Percentiles rank a stretch among this genome's conserved stretches.
Evolutionary conservation across 1,140 invertebrate genomes (phyloP).

Genomic region (Alviniconcha marisindica): DNA sequence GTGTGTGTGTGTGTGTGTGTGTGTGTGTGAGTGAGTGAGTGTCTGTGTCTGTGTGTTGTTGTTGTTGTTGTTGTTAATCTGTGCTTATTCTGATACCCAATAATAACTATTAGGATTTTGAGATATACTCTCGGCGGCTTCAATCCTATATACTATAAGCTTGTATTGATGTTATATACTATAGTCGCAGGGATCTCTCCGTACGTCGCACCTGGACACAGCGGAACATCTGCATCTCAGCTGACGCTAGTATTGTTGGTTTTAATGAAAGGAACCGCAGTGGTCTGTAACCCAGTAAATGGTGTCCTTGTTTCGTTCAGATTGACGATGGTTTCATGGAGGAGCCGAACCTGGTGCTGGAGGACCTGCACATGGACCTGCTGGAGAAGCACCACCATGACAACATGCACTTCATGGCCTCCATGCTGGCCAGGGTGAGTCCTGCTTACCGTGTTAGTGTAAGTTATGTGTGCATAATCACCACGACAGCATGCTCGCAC

Average conservation of each 20-base stretch:
- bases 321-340: slow-evolving; percentile 76
- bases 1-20: neutral
- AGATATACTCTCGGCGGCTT: no score
- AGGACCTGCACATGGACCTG: slow-evolving; percentile 72
- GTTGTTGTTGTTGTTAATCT: neutral
- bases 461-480: no score
- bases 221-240: neutral
- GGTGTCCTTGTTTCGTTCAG: slow-evolving; percentile 51
- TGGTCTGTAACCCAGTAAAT: no score
- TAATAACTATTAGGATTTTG: no score
- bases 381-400: slow-evolving; percentile 73
- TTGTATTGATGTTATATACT: no score
- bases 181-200: no score
- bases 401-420: slow-evolving; percentile 72
- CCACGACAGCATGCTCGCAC: no score
- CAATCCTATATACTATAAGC: no score
- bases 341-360: slow-evolving; percentile 69
- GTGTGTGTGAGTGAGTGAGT: slow-evolving; percentile 1
- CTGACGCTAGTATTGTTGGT: neutral
- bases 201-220: no score
- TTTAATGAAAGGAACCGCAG: neutral
- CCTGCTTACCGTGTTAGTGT: no score
- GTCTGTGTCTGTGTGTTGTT: neutral
- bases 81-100: no score
- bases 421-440: slow-evolving; percentile 68